Evolutionary conservation across 2,113 vertebrate species (phyloP).

Genomic region (Amphiprion ocellaris): DNA sequence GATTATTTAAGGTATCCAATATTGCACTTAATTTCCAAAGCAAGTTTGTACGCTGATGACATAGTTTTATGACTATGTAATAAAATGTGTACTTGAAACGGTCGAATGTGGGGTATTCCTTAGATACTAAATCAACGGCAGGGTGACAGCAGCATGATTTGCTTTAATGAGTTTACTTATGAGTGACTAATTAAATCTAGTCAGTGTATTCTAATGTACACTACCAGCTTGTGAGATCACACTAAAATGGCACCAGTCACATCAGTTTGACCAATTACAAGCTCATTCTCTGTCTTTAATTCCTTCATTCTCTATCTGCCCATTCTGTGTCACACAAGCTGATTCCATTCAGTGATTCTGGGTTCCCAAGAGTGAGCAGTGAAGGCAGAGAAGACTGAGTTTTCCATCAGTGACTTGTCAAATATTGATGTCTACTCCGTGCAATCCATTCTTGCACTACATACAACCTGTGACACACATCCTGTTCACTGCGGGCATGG

Average conservation of each 20-base stretch:
- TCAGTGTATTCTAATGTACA: too few relatives aligned
- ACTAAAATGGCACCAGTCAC: too few relatives aligned
- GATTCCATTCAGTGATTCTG: background rate
- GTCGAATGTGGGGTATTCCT: too few relatives aligned
- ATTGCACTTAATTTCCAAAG: background rate
- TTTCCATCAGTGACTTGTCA: conserved; percentile 42
- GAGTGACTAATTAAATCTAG: too few relatives aligned
- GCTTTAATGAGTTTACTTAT: too few relatives aligned
- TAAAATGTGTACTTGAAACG: too few relatives aligned
- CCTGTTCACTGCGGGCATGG: background rate
- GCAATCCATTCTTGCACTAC: conserved; percentile 1
- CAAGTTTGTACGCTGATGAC: background rate
- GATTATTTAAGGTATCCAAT: background rate
- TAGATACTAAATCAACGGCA: too few relatives aligned
- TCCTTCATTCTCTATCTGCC: background rate
- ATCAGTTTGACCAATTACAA: background rate
- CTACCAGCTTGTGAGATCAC: too few relatives aligned
- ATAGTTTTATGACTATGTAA: too few relatives aligned
- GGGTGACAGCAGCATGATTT: too few relatives aligned
- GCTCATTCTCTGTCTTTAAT: background rate
- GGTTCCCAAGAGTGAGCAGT: background rate
- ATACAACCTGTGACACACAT: background rate
- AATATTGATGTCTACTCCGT: conserved; percentile 28
- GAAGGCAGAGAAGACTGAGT: background rate
- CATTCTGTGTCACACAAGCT: background rate